Evolutionary conservation across 2,113 vertebrate genomes (phyloP), one percentile per base, ranked within the genome.

Genomic region (Turnix velox): DNA sequence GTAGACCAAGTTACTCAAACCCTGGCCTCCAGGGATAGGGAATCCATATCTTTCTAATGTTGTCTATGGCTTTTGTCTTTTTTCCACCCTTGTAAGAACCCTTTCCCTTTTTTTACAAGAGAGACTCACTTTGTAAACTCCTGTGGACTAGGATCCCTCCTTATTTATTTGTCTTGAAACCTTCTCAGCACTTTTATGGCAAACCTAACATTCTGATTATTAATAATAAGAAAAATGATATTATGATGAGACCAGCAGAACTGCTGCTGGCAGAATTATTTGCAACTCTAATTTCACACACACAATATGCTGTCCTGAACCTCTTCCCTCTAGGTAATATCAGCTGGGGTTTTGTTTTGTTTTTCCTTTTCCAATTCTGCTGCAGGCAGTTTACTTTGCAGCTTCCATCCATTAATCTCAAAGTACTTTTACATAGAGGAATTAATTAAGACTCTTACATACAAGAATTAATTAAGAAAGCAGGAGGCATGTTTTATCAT

Each of bases 381-480:
- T 95, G 76, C 57, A 75, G 86, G 95, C 86, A 87, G 45, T 92
- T 96, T 90, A 71, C 83, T 94, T 88, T 94, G 86, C 86, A 84
- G 88, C 69, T 94, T 95, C 84, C 90, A 92, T 84, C 48, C 83
- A 81, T 81, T 94, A 95, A 92, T 84, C 76, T 96, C 68, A 33
- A 92, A 92, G 80, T 75, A 78, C 40, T 92, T 90, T 84, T 92
- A 84, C 40, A 78, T 1, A 66, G 45, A 94, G 33, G 42, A 95
- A 95, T 96, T 96, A 86, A 96, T 96, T 96, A 92, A 96, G 84
- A 86, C 25, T 76, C 52, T 79, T 57, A 48, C 37, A 89, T 61
- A 73, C 40, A 68, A 75, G 54, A 95, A 95, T 94, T 96, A 95
- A 96, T 96, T 95, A 95, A 96, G 91, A 84, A 61, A 87, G 90